A percentile compares a stretch with the other conserved stretches of the same genome.
phyloP scores from a whole-genome alignment of 2,797 vertebrate genomes.

The Pseudomugil tenellus region DNA sequence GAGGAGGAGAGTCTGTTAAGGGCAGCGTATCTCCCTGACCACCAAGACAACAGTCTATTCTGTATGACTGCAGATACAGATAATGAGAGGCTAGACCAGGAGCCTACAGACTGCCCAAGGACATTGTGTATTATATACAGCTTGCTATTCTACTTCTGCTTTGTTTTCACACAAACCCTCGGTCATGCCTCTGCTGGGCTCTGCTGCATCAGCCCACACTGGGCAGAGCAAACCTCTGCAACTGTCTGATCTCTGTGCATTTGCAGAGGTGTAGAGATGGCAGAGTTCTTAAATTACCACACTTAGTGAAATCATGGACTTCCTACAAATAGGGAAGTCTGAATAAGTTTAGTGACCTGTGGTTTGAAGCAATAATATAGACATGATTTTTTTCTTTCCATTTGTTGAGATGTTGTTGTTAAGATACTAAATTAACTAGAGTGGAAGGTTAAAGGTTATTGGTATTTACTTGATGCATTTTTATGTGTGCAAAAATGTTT shows the following conservation, averaged over 20 bases:
- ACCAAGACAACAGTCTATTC: slow-evolving; percentile 75
- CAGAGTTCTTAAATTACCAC: slow-evolving; percentile 67
- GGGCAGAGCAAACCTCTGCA: slow-evolving; percentile 67
- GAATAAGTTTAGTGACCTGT: slow-evolving; percentile 30
- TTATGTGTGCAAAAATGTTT: not conserved
- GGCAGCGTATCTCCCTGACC: slow-evolving; percentile 78
- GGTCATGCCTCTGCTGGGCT: slow-evolving; percentile 70
- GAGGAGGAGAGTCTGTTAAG: slow-evolving; percentile 79
- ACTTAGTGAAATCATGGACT: slow-evolving; percentile 65
- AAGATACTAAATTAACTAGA: not conserved
- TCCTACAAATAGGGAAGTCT: slow-evolving; percentile 42
- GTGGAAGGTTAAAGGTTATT: slow-evolving; percentile 5
- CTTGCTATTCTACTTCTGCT: slow-evolving; percentile 71
- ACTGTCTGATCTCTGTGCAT: slow-evolving; percentile 77
- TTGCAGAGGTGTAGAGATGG: slow-evolving; percentile 72
- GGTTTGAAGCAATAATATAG: slow-evolving; percentile 14
- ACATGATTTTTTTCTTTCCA: not conserved
- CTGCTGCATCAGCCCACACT: slow-evolving; percentile 74
- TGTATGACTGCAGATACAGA: slow-evolving; percentile 74
- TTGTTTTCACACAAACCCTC: slow-evolving; percentile 76
- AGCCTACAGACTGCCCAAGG: slow-evolving; percentile 82
- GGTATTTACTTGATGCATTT: not conserved
- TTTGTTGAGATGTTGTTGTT: slow-evolving; percentile 3
- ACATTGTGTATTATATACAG: slow-evolving; percentile 80
- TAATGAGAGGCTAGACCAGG: slow-evolving; percentile 82